phyloP scores from a whole-genome alignment of 2,113 vertebrate genomes.

The Barnardius zonarius region DNA sequence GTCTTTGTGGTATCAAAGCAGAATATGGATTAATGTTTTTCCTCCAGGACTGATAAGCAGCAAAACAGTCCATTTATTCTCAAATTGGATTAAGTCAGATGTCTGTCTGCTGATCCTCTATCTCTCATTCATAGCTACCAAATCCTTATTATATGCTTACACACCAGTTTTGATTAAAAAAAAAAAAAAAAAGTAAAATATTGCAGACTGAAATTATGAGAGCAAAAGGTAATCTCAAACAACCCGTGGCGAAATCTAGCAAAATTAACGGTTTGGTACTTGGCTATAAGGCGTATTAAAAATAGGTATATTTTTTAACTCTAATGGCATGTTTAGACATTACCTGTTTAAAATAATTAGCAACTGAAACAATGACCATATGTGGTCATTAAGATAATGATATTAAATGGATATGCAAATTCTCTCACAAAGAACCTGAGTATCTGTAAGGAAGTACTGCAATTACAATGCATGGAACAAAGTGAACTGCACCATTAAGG shows the following conservation, averaged over 20 bases:
- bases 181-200: background rate
- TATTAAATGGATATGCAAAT: slow-evolving; percentile 42
- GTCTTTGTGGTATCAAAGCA: background rate
- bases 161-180: background rate
- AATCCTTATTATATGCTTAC: background rate
- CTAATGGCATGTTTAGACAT: slow-evolving; percentile 27
- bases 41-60: background rate
- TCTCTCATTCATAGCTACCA: background rate
- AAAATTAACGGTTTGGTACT: background rate
- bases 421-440: background rate
- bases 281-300: background rate
- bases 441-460: background rate
- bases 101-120: background rate
- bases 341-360: slow-evolving; percentile 67
- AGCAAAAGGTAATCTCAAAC: background rate
- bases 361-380: slow-evolving; percentile 66
- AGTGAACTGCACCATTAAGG: background rate
- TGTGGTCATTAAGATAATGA: slow-evolving; percentile 62
- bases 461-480: slow-evolving; percentile 33
- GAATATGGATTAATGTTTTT: background rate
- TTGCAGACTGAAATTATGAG: background rate
- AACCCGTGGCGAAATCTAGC: background rate
- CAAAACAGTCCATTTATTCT: background rate
- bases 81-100: background rate
- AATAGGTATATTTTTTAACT: background rate